Conservation (phyloP, 2,113 vertebrate species). For the Promerops cafer region DNA sequence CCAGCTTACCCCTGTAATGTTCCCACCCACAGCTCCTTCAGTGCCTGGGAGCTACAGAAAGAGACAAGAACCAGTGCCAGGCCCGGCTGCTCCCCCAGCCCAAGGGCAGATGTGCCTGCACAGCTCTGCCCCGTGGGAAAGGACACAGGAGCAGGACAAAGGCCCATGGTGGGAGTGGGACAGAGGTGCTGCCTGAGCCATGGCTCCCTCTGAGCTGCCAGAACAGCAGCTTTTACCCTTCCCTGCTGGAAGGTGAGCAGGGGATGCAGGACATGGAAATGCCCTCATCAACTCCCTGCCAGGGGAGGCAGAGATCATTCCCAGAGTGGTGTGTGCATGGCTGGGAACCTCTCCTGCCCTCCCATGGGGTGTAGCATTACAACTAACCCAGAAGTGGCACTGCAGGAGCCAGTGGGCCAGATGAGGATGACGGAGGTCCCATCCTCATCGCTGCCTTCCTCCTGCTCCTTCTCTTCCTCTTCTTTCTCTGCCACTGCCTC, state of each 20-base stretch:
- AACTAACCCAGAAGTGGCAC: neutral
- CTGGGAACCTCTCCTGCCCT: neutral
- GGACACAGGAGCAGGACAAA: neutral
- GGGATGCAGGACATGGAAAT: neutral
- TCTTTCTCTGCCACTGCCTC: neutral
- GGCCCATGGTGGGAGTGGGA: neutral
- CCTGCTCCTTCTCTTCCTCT: neutral
- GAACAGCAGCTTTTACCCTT: neutral
- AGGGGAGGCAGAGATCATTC: neutral
- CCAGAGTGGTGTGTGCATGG: too few relatives aligned
- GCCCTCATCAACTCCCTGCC: neutral
- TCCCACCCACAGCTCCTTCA: neutral
- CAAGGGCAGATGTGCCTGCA: neutral
- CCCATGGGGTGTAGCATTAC: neutral
- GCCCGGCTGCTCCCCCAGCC: neutral
- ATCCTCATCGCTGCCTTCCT: neutral
- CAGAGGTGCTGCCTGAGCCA: neutral
- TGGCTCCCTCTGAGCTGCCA: neutral
- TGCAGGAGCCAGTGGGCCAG: neutral
- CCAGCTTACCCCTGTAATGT: neutral
- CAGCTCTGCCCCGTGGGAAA: rapidly evolving
- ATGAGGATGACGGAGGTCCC: neutral
- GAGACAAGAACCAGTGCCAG: neutral
- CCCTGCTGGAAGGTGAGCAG: neutral
- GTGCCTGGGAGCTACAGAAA: neutral